A percentile compares a stretch with the other conserved stretches of the same genome.
These are phyloP conservation scores for Fistularia commersonii DNA, from an alignment of 2,797 vertebrate genomes.

Conservation along the genomic window DNA sequence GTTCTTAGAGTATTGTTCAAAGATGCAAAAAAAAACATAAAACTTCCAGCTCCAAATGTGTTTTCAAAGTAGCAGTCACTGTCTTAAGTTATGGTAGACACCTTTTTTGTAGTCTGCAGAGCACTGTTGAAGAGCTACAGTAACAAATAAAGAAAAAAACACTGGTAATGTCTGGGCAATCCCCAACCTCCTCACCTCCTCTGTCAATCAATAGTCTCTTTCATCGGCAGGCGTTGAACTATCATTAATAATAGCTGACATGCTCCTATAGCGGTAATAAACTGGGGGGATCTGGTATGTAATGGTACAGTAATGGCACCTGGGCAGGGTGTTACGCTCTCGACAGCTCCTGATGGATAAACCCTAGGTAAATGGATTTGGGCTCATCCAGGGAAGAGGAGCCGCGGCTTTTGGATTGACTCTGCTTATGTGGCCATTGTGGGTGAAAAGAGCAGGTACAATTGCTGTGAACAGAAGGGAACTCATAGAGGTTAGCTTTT, in stretches of 20 bases:
- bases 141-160: constrained; percentile 44
- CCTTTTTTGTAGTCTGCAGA: constrained; percentile 64
- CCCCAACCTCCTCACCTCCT: constrained; percentile 69
- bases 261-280: constrained; percentile 76
- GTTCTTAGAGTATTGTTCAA: no score
- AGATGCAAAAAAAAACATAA: no score
- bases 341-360: constrained; percentile 78
- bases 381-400: constrained; percentile 59
- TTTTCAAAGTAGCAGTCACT: constrained; percentile 51
- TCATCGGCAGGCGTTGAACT: constrained; percentile 68
- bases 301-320: constrained; percentile 77
- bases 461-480: constrained; percentile 27
- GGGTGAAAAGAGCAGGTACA: constrained; percentile 24
- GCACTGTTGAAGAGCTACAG: constrained; percentile 33
- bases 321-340: constrained; percentile 67
- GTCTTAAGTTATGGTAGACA: constrained; percentile 40
- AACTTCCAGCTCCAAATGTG: constrained; percentile 45
- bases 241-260: constrained; percentile 81
- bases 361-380: constrained; percentile 74
- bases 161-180: constrained; percentile 60
- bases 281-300: constrained; percentile 74
- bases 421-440: constrained; percentile 36
- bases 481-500: constrained; percentile 33
- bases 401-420: constrained; percentile 55
- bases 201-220: constrained; percentile 79